Evolutionary conservation across 2,888 invertebrate species (phyloP), one percentile per base, ranked within the genome.

Genomic region (Amphimallon solstitiale): DNA sequence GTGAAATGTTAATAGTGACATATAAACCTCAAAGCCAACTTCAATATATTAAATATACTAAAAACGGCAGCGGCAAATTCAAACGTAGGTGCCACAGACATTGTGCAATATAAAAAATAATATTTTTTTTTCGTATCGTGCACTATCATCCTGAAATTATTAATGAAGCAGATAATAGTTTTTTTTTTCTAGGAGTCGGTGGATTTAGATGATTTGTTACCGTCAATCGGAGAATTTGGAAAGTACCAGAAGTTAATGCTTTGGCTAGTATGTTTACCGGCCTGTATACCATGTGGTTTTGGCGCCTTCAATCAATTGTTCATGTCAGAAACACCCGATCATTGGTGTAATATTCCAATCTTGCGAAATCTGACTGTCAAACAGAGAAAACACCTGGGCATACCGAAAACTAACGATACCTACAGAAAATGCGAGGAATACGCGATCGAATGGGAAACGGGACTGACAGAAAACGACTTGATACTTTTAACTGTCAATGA

Each of bases 261-360:
- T 17, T 94, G 94, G 89, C 86, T 95, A 60, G 91, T 97, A 66
- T 94, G 95, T 76, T 84, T 95, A 68, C 93, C 95, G 12, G 94
- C 95, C 2, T 94, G 95, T 77, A 87, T 96, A 73, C 94, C 95
- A 0, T 94, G 95, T 76, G 95, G 94, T 29, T 95, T 94, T 82
- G 92, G 94, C 81, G 95, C 95, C 2, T 95, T 96, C 82, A 95
- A 94, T 84, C 95, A 95, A 83, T 86, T 96, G 37, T 96, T 97
- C 83, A 94, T 96, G 92, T 89, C 94, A 2, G 92, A 94, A 75
- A 88, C 90, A 35, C 95, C 95, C 0, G 89, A 91, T 45, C 92
- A 95, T 83, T 95, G 95, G 93, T 96, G 95, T 78, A 85, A 82
- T 68, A 87, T 93, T 19, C 91, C 92, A 0, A 88, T 89, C 71